Base-by-base conservation (phyloP, 1,140 invertebrate species). In the Venturia canescens region DNA sequence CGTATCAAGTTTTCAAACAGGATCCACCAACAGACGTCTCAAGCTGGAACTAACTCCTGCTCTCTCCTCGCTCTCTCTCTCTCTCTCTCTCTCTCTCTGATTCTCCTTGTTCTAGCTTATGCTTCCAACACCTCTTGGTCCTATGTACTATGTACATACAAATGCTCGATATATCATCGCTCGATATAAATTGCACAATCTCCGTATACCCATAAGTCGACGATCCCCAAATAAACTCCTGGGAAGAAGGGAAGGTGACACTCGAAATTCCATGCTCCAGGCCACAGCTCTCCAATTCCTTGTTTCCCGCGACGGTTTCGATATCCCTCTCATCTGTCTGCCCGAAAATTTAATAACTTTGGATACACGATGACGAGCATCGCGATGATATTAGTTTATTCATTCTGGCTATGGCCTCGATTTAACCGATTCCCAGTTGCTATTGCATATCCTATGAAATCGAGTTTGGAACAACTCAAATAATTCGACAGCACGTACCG, bases 1-100 rank as follows among this genome's bases (percentile, higher is more conserved):
- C 63, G 72, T 38, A 76, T 63, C 53, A 76, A 76, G 72, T 76
- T 69, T 76, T 76, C 27, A 53, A 76, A 34, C 53, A 29, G 44
- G 11, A 74, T 57, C 38, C 48, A 74, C 71, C 71, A 74, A 50
- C 71, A 74, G 29, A 23, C 71, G 48, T 29, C 71, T 31, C 44
- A 76, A 29, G 38, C 72, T 16, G 29, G 15, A 76, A 76, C 72
- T 76, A 60, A 57, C 1, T 67, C 72, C 26, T 18, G 29, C 71
- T 74, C 48, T 27, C 23, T 75, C 44, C 44, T 31, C 9, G 0
- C 50, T 44, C 44, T 34, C 34, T 34, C 57, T 7, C 23, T 63
- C 57, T 63, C n/a, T 60, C 71, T 74, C 48, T 26, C 48, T 63
- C 60, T 13, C 26, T 63, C 60, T 63, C 21, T 63, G 50, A 44